Conservation (phyloP, 2,888 invertebrate genomes). For the Biston stratarius region DNA sequence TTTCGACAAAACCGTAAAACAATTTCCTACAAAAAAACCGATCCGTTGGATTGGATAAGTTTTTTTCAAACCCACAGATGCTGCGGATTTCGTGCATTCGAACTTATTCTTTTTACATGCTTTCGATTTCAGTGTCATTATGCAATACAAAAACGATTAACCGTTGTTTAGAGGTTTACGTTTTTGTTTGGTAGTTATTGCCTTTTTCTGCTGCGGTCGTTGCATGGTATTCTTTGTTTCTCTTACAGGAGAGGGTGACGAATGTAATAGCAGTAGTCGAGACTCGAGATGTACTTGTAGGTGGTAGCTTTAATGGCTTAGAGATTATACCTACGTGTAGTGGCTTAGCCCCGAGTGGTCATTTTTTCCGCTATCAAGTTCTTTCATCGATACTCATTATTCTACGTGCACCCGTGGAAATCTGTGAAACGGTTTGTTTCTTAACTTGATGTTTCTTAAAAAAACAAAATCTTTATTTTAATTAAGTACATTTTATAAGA, state of each 20-base stretch:
- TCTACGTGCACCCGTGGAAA: no score
- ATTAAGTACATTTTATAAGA: no score
- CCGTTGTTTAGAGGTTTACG: constrained; percentile 50
- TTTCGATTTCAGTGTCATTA: constrained; percentile 63
- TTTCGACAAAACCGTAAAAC: constrained; percentile 8
- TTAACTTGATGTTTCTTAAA: no score
- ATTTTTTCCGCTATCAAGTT: neutral
- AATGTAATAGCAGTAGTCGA: constrained; percentile 14
- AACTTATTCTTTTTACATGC: constrained; percentile 51
- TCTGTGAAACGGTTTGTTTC: no score
- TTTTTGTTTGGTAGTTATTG: constrained; percentile 46
- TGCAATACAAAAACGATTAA: constrained; percentile 58
- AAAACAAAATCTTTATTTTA: no score
- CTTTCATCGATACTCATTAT: neutral
- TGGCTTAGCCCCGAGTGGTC: neutral
- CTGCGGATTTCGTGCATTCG: constrained; percentile 49
- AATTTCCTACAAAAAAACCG: constrained; percentile 24
- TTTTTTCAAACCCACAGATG: constrained; percentile 40
- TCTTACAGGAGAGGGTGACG: constrained; percentile 23
- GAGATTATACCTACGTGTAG: neutral
- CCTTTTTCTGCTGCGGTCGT: constrained; percentile 45
- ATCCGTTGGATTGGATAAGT: constrained; percentile 31
- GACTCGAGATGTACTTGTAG: no score
- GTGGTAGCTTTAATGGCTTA: constrained; percentile 1
- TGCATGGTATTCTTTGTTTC: constrained; percentile 38